Evolutionary conservation across 2,113 vertebrate genomes (phyloP).

Genomic region (Poecilia latipinna): DNA sequence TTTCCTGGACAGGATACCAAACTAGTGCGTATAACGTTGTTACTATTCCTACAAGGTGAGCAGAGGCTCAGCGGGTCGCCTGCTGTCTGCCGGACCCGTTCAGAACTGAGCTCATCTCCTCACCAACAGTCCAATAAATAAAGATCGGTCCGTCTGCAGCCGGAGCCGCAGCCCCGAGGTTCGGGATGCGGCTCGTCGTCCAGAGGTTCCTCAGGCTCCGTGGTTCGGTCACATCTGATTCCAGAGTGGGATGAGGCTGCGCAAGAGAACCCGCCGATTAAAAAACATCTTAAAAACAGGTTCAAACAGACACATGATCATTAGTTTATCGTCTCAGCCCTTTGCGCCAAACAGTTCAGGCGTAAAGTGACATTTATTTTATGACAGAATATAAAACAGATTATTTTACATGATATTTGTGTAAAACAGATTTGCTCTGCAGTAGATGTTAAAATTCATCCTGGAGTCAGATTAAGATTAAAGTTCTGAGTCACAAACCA

Average conservation of each 20-base stretch:
- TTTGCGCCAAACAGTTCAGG: too few species aligned
- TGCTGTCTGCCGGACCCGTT: slow-evolving; percentile 21
- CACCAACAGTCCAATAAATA: slow-evolving; percentile 71
- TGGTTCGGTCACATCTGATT: slow-evolving; percentile 62
- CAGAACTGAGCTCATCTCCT: slow-evolving; percentile 57
- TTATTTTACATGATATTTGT: too few species aligned
- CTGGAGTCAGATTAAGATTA: too few species aligned
- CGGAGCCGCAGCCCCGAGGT: slow-evolving; percentile 59
- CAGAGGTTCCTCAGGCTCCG: slow-evolving; percentile 54
- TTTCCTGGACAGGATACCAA: slow-evolving; percentile 38
- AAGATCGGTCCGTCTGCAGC: slow-evolving; percentile 63
- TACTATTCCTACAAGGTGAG: slow-evolving; percentile 53
- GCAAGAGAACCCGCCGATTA: neutral
- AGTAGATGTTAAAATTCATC: too few species aligned
- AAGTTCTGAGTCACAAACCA: too few species aligned
- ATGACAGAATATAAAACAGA: too few species aligned
- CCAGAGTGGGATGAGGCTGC: slow-evolving; percentile 71
- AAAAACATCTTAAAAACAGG: too few species aligned
- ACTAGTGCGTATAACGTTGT: slow-evolving; percentile 33
- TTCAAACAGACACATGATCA: too few species aligned
- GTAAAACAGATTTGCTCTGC: too few species aligned
- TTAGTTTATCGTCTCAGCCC: too few species aligned
- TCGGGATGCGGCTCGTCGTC: slow-evolving; percentile 45
- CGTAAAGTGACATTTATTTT: too few species aligned
- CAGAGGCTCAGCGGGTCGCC: slow-evolving; percentile 24